Percentiles rank a stretch among this genome's conserved stretches.
Conservation (phyloP, 2,113 vertebrate species). For the Hemicordylus capensis region DNA sequence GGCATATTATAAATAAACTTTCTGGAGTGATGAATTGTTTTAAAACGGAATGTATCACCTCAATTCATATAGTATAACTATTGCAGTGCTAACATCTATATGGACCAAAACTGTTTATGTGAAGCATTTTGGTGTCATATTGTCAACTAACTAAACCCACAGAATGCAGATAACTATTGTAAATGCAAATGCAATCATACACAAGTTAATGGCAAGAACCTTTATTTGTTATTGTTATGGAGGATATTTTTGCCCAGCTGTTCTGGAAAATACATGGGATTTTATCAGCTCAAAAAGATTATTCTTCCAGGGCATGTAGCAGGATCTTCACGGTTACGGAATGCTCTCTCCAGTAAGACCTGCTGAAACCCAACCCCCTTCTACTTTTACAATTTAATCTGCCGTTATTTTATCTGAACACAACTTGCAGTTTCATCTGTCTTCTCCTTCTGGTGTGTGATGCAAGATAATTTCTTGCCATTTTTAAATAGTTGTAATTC, state of each 20-base stretch:
- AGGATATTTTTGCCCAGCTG: not conserved
- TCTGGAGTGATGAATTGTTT: slow-evolving; percentile 62
- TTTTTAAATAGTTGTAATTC: not conserved
- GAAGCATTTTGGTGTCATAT: not conserved
- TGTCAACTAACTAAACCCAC: no score
- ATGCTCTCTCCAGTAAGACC: not conserved
- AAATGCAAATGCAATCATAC: not conserved
- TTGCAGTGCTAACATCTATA: slow-evolving; percentile 38
- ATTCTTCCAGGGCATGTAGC: not conserved
- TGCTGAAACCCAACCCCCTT: not conserved
- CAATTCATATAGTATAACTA: slow-evolving; percentile 56
- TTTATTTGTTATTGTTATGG: not conserved
- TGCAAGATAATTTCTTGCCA: no score
- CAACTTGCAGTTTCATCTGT: not conserved
- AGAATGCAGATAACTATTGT: not conserved
- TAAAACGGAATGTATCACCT: slow-evolving; percentile 55
- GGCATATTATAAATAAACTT: slow-evolving; percentile 52
- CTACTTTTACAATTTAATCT: no score
- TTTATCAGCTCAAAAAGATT: not conserved
- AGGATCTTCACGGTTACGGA: not conserved
- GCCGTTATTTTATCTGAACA: no score
- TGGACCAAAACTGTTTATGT: slow-evolving; percentile 59
- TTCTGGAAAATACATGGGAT: not conserved
- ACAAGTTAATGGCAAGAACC: not conserved
- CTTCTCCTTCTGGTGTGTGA: not conserved